Evolutionary conservation across 2,888 invertebrate genomes (phyloP).

Genomic region (Epirrhoe alternata): DNA sequence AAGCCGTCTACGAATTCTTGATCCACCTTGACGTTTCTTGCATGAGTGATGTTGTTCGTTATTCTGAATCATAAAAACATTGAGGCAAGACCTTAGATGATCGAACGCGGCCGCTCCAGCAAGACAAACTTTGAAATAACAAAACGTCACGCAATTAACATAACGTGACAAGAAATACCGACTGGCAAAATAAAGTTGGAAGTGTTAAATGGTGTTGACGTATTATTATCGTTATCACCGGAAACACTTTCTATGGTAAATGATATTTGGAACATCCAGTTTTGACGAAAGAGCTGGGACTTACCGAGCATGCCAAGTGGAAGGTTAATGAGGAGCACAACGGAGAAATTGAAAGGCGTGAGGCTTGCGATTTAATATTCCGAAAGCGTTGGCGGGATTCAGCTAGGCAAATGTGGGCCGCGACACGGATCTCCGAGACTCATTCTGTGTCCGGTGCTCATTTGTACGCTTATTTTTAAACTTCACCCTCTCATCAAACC

Average conservation of each 20-base stretch:
- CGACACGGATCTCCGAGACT: constrained; percentile 70
- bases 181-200: constrained; percentile 3
- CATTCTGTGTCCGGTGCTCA: constrained; percentile 53
- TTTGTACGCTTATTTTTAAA: constrained; percentile 49
- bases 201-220: constrained; percentile 18
- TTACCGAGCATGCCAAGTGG: constrained; percentile 58
- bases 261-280: constrained; percentile 48
- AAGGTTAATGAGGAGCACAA: constrained; percentile 54
- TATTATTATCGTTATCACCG: constrained; percentile 35
- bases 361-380: constrained; percentile 73
- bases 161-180: background rate
- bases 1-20: constrained; percentile 7
- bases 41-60: background rate
- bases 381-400: constrained; percentile 71
- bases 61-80: background rate
- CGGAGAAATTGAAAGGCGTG: constrained; percentile 71
- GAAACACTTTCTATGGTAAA: constrained; percentile 49
- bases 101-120: too few species aligned
- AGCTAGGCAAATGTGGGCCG: constrained; percentile 74
- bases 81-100: too few species aligned
- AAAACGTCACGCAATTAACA: constrained; percentile 4
- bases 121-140: constrained; percentile 7
- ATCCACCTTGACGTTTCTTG: constrained; percentile 6
- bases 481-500: constrained; percentile 32
- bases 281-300: constrained; percentile 53